Evolutionary conservation across 2,113 vertebrate species (phyloP).

Genomic region (Heloderma charlesbogerti): DNA sequence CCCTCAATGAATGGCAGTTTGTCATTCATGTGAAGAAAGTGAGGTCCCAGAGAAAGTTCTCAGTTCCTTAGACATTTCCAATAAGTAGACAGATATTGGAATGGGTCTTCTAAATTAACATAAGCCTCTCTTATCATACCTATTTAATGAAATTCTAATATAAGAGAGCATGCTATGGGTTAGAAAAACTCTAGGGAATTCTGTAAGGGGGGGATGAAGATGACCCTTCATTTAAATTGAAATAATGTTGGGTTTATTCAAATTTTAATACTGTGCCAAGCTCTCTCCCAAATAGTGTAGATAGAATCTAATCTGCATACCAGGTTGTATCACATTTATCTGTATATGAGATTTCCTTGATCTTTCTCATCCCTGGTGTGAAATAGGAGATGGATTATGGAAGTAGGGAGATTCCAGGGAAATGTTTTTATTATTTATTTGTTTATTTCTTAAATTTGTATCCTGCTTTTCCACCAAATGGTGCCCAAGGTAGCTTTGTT

Average conservation of each 20-base stretch:
- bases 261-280: neutral
- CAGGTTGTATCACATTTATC: neutral
- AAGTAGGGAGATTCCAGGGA: neutral
- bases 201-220: neutral
- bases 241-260: slow-evolving; percentile 30
- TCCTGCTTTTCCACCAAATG: neutral
- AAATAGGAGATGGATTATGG: neutral
- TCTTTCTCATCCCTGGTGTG: neutral
- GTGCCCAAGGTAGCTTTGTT: no score
- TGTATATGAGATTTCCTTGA: neutral
- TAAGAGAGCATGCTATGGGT: neutral
- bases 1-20: slow-evolving; percentile 70
- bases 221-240: slow-evolving; percentile 16
- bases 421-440: neutral
- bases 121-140: neutral
- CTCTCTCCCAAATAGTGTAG: no score
- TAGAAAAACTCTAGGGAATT: neutral
- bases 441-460: neutral
- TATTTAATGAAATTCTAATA: slow-evolving; percentile 37
- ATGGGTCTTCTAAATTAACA: slow-evolving; percentile 14
- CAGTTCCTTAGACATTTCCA: slow-evolving; percentile 70
- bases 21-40: slow-evolving; percentile 64
- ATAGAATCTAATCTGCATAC: neutral
- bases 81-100: neutral
- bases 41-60: slow-evolving; percentile 67